These are phyloP conservation scores for Hydraecia micacea DNA, from an alignment of 2,888 invertebrate species.

Conservation along the genomic window DNA sequence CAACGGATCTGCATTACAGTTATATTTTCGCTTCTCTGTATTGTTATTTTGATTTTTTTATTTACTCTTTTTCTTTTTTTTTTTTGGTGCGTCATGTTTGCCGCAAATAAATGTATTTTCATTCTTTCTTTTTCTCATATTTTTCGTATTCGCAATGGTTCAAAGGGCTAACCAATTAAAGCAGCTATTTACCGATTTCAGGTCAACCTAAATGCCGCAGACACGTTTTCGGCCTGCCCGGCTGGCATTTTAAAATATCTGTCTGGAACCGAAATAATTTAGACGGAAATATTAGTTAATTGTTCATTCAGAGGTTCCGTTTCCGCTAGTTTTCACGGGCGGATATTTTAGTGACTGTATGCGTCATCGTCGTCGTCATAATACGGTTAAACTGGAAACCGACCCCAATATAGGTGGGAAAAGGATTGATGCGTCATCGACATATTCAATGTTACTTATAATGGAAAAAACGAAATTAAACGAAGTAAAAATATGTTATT, in stretches of 20 bases:
- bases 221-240: slow-evolving; percentile 2
- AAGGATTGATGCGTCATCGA: neutral
- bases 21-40: neutral
- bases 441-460: no score
- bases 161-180: slow-evolving; percentile 2
- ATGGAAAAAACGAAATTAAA: no score
- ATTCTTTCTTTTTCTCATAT: no score
- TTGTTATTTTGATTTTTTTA: no score
- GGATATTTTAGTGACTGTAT: neutral
- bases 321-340: slow-evolving; percentile 9
- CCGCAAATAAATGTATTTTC: no score
- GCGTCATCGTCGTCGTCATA: slow-evolving; percentile 14
- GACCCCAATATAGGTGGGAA: neutral
- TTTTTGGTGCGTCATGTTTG: no score
- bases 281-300: slow-evolving; percentile 27
- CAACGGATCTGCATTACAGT: neutral
- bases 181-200: slow-evolving; percentile 9
- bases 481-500: no score
- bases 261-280: slow-evolving; percentile 29
- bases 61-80: no score
- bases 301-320: slow-evolving; percentile 11
- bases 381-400: neutral
- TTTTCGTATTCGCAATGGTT: neutral
- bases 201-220: slow-evolving; percentile 40
- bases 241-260: slow-evolving; percentile 12